A percentile compares a stretch with the other conserved stretches of the same genome.
Conservation (phyloP, 2,888 invertebrate species). For the Microctonus hyperodae region DNA sequence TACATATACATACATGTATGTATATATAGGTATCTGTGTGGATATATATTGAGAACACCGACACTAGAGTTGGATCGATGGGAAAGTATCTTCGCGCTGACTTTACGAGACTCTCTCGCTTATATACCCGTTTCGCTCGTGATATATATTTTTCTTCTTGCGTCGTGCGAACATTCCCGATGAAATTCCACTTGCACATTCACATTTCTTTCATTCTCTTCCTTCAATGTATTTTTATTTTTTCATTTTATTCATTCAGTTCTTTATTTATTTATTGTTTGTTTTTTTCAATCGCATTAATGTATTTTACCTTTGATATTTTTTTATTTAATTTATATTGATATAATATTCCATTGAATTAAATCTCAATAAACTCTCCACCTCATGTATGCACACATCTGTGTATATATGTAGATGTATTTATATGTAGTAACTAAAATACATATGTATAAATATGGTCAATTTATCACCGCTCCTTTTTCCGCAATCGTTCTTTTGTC, state of each 20-base stretch:
- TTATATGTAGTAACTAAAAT: not conserved
- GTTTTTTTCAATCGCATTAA: not conserved
- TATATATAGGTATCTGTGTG: not conserved
- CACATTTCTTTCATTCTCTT: constrained; percentile 20
- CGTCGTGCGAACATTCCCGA: constrained; percentile 23
- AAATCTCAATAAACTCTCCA: not conserved
- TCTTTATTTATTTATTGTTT: not conserved
- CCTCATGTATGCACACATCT: not conserved
- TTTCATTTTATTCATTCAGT: not conserved
- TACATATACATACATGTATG: not conserved
- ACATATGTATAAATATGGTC: constrained; percentile 9
- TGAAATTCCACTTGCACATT: constrained; percentile 7
- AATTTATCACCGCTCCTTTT: constrained; percentile 41
- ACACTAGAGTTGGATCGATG: constrained; percentile 28
- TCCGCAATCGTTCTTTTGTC: constrained; percentile 39
- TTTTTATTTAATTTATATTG: not conserved
- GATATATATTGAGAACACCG: not conserved
- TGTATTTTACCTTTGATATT: not conserved
- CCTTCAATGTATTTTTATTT: not conserved
- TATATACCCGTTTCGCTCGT: constrained; percentile 19
- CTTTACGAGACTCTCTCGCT: constrained; percentile 24
- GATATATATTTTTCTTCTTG: not conserved
- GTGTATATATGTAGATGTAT: not conserved
- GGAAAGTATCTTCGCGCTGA: constrained; percentile 33
- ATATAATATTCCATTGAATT: constrained; percentile 3